Evolutionary conservation across 2,113 vertebrate genomes (phyloP), one percentile per base, ranked within the genome.

Genomic region (Ptilonorhynchus violaceus): DNA sequence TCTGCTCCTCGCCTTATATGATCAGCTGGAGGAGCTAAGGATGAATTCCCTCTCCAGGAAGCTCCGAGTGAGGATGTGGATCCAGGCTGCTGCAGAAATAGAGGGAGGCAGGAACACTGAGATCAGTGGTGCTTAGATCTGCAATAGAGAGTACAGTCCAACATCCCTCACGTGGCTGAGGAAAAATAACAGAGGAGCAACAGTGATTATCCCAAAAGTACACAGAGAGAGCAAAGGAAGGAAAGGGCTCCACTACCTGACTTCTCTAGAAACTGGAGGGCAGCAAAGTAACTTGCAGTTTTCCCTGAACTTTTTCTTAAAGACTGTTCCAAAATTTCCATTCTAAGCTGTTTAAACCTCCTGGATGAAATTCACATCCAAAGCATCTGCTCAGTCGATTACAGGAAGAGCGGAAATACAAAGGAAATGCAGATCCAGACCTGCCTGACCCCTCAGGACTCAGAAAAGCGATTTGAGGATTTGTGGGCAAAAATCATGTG

Each of bases 401-500:
- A 33, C 31, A 88, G 22, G 53, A 88, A 39, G 10, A 67, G 39
- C 31, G 89, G 23, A 30, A 88, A 47, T 9, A 64, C 41, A 46
- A 66, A 66, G 6, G 28, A 80, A 53, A 53, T 30, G 15, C 20
- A 77, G 46, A 81, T 53, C 33, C 39, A 77, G 33, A 77, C 59
- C 59, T 58, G 24, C 17, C 58, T 15, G 20, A 74, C 8, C 27
- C 31, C 13, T n/a, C 39, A 46, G n/a, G 47, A 59, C 28, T 85
- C 64, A 63, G 74, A 62, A 42, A 68, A 5, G 16, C 6, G 31
- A 86, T 47, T 22, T 87, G 46, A 63, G 41, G 68, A 67, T 59
- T 37, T 1, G 1, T 5, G 22, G n/a, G 42, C 27, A 44, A 63
- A 85, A 88, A 37, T 5, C 2, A 9, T 2, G 4, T 7, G 13